Base-by-base conservation (phyloP, 2,113 vertebrate species). In the Dipodomys ordii region DNA sequence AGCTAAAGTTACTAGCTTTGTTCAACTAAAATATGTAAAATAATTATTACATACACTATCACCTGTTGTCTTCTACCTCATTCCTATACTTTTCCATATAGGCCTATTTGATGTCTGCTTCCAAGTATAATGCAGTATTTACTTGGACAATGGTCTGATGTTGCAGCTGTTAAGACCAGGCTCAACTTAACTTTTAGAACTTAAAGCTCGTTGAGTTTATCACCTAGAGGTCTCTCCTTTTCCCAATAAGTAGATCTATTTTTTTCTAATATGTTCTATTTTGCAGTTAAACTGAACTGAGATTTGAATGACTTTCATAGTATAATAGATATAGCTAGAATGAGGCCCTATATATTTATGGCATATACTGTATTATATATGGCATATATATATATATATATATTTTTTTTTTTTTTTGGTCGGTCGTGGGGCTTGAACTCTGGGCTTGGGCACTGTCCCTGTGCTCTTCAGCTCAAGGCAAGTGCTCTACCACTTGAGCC, bases 221-320 rank as follows among this genome's bases (percentile, higher is more conserved):
- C 8, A 81, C 46, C 16, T 44, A 32, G 77, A 85, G 30, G 65
- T 86, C 67, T 5, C 91, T 89, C 4, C 35, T 25, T 86, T 53
- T 39, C 30, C 39, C 4, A 57, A 62, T 80, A 72, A 39, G 20
- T 35, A 92, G 72, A 62, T 71, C 7, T 74, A 30, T 76, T 23
- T 44, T 44, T 57, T 90, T 88, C 32, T 16, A 39, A 16, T 88
- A 60, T 72, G 71, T 83, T 92, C 28, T 79, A 92, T 30, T 94
- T 86, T 94, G n/a, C 39, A 25, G 91, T 23, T 69, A 79, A 94
- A 88, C 25, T 71, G 25, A 73, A 94, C 53, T 57, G 57, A n/a
- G 30, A 90, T 13, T 19, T 80, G 44, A 90, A 11, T 11, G 16
- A 72, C 27, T 87, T 74, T 68, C 30, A 84, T 2, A 90, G 19